Percentiles rank a stretch among this genome's conserved stretches.
Conservation (phyloP, 2,888 invertebrate species). For the Scaptomyza caliginosa region DNA sequence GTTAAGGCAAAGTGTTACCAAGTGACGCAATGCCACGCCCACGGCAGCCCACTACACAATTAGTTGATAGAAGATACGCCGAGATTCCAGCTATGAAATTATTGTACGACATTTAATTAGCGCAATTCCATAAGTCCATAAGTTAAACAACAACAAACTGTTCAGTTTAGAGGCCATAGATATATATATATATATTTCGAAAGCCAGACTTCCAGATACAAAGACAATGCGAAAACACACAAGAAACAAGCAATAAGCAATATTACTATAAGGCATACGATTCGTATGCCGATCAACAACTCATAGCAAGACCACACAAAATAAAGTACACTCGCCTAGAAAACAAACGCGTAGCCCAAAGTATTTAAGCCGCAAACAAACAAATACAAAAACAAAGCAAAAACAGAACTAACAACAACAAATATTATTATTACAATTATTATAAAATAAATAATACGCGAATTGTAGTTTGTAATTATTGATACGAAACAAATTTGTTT, state of each 20-base stretch:
- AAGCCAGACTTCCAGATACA: slow-evolving; percentile 42
- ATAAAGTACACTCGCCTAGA: slow-evolving; percentile 52
- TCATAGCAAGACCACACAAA: slow-evolving; percentile 18
- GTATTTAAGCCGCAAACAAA: slow-evolving; percentile 79
- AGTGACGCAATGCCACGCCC: slow-evolving; percentile 68
- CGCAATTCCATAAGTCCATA: slow-evolving; percentile 79
- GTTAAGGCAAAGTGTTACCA: slow-evolving; percentile 47
- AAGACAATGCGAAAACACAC: too few species aligned
- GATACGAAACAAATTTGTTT: slow-evolving; percentile 74
- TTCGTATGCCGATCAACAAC: slow-evolving; percentile 27
- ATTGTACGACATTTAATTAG: slow-evolving; percentile 74
- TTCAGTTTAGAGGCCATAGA: slow-evolving; percentile 70
- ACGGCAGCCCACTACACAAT: slow-evolving; percentile 35
- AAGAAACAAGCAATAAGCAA: slow-evolving; percentile 2
- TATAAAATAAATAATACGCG: slow-evolving; percentile 55
- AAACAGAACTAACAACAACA: slow-evolving; percentile 60
- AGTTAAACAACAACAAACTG: slow-evolving; percentile 46
- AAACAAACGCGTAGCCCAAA: slow-evolving; percentile 63
- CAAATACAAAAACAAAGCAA: slow-evolving; percentile 34
- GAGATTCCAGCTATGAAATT: slow-evolving; percentile 78
- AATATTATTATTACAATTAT: slow-evolving; percentile 68
- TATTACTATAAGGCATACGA: slow-evolving; percentile 22
- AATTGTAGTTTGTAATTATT: slow-evolving; percentile 78
- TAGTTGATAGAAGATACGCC: slow-evolving; percentile 35
- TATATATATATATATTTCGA: slow-evolving; percentile 44